phyloP scores from a whole-genome alignment of 2,113 vertebrate species.

The Silurus meridionalis region DNA sequence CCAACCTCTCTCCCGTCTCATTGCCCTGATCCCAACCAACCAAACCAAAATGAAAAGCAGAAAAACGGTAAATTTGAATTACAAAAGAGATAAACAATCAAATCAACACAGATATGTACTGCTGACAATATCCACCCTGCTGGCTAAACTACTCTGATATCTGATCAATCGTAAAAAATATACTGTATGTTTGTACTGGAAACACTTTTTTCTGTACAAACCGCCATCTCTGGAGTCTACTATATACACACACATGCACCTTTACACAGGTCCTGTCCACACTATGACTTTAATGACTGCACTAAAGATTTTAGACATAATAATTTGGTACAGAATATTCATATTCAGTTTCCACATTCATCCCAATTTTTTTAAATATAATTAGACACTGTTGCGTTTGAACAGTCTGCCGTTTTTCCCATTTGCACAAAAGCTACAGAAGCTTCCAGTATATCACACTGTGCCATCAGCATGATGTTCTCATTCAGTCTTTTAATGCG shows the following conservation, averaged over 20 bases:
- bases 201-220: conserved; percentile 80
- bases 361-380: neutral
- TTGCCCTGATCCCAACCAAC: conserved; percentile 46
- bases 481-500: conserved; percentile 1
- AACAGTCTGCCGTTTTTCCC: neutral
- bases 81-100: conserved; percentile 72
- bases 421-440: neutral
- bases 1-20: conserved; percentile 34
- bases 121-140: conserved; percentile 62
- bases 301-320: conserved; percentile 12
- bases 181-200: conserved; percentile 65
- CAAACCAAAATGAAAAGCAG: conserved; percentile 9
- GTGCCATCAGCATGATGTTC: conserved; percentile 13
- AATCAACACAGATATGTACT: conserved; percentile 50
- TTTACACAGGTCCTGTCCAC: conserved; percentile 33
- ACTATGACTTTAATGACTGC: conserved; percentile 23
- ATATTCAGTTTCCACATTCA: neutral
- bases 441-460: neutral
- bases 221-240: conserved; percentile 77
- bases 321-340: conserved; percentile 23
- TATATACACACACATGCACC: conserved; percentile 67
- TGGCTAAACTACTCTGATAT: conserved; percentile 69
- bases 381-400: neutral
- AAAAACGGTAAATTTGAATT: conserved; percentile 71
- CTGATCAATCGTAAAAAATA: conserved; percentile 74